These are phyloP conservation scores for Electrophaes corylata DNA, from an alignment of 2,888 invertebrate species.

Conservation along the genomic window DNA sequence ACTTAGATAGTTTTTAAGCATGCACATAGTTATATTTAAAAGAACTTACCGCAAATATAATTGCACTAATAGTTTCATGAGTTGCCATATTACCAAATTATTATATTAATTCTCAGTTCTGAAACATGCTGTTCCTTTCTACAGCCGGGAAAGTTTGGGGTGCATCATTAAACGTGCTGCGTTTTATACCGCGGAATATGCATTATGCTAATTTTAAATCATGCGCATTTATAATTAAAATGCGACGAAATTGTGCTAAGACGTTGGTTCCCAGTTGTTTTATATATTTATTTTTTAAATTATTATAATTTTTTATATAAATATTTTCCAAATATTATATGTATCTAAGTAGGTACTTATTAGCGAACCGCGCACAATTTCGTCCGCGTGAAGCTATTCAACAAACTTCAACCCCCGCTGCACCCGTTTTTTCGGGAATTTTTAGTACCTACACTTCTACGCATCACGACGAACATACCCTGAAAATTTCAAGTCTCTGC, in stretches of 20 bases:
- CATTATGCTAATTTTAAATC: slow-evolving; percentile 12
- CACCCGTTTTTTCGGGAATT: too few species aligned
- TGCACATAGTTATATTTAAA: background rate
- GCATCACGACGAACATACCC: too few species aligned
- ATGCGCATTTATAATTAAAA: background rate
- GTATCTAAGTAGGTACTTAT: too few species aligned
- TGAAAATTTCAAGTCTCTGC: too few species aligned
- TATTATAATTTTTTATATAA: too few species aligned
- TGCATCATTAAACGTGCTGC: slow-evolving; percentile 11
- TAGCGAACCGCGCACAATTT: too few species aligned
- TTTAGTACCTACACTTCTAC: too few species aligned
- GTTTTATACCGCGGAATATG: slow-evolving; percentile 41
- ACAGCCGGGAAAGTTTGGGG: slow-evolving; percentile 29
- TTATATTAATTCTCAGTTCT: slow-evolving; percentile 10
- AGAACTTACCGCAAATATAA: slow-evolving; percentile 41
- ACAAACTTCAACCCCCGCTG: too few species aligned
- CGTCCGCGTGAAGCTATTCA: too few species aligned
- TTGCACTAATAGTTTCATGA: slow-evolving; percentile 24
- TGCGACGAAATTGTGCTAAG: background rate
- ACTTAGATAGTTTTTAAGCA: too few species aligned
- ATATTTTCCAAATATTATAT: too few species aligned
- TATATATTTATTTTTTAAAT: too few species aligned
- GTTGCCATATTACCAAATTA: slow-evolving; percentile 24
- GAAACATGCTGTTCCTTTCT: slow-evolving; percentile 21
- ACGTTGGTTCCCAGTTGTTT: background rate